These are phyloP conservation scores for Sphenodon punctatus DNA, from an alignment of 2,797 vertebrate genomes.

Conservation along the genomic window DNA sequence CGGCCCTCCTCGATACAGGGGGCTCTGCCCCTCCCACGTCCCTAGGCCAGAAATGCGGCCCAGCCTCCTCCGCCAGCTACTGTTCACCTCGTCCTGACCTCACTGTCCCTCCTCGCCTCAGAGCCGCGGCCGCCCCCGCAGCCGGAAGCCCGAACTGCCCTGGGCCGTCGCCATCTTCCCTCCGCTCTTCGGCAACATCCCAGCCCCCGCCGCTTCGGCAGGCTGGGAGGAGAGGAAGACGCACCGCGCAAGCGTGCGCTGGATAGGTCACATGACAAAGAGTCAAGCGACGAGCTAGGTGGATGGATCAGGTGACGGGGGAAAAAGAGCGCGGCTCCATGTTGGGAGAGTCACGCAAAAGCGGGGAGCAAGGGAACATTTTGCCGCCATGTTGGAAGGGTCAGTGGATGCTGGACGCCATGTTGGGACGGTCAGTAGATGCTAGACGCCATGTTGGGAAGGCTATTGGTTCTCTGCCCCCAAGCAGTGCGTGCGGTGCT, in stretches of 20 bases:
- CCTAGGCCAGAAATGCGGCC: too few species aligned
- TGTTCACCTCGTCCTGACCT: too few species aligned
- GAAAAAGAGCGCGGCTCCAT: background rate
- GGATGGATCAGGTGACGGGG: background rate
- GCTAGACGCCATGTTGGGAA: slow-evolving; percentile 22
- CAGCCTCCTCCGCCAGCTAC: too few species aligned
- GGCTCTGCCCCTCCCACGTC: background rate
- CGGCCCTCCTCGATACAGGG: background rate
- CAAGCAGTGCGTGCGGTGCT: background rate
- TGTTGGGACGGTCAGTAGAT: background rate
- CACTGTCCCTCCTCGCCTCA: too few species aligned
- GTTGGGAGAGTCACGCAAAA: background rate
- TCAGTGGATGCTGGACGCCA: background rate
- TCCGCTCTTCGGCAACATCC: background rate
- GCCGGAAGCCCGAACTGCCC: slow-evolving; percentile 3
- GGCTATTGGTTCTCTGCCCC: too few species aligned
- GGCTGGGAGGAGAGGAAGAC: slow-evolving; percentile 16
- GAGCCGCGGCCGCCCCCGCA: slow-evolving; percentile 19
- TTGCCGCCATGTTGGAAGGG: too few species aligned
- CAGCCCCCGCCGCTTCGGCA: background rate
- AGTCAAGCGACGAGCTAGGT: rapidly evolving
- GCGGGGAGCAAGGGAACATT: too few species aligned
- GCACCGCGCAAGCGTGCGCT: background rate
- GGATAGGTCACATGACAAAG: rapidly evolving
- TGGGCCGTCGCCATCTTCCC: slow-evolving; percentile 11